phyloP scores from a whole-genome alignment of 2,113 vertebrate species.

The Myiagra hebetior region DNA sequence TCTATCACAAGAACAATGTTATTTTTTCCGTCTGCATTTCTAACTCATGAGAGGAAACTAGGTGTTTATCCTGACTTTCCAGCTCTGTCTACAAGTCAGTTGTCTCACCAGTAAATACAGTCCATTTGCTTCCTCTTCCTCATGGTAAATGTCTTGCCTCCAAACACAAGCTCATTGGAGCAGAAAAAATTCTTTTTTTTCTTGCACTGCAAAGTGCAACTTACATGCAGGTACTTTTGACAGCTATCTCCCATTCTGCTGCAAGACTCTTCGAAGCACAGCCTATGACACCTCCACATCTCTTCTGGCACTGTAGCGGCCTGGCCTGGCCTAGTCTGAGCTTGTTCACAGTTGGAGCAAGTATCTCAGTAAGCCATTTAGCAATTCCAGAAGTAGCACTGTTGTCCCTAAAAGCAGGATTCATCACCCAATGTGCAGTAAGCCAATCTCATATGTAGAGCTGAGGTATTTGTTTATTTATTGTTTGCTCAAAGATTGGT shows the following conservation, averaged over 20 bases:
- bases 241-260: background rate
- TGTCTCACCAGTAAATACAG: background rate
- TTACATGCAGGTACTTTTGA: background rate
- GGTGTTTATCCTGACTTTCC: background rate
- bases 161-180: background rate
- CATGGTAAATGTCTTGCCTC: background rate
- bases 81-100: background rate
- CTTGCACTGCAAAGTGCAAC: background rate
- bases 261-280: background rate
- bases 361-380: background rate
- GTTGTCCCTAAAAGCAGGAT: background rate
- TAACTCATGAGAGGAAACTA: background rate
- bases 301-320: background rate
- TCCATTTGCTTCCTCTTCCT: background rate
- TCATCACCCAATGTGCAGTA: background rate
- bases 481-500: background rate
- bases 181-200: background rate
- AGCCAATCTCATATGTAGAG: background rate
- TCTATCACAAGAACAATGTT: background rate
- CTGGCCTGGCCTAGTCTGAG: background rate
- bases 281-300: background rate
- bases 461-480: background rate
- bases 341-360: background rate
- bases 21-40: background rate
- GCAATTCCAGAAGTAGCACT: background rate